phyloP scores from a whole-genome alignment of 2,113 vertebrate genomes.

The Hepsetus odoe region DNA sequence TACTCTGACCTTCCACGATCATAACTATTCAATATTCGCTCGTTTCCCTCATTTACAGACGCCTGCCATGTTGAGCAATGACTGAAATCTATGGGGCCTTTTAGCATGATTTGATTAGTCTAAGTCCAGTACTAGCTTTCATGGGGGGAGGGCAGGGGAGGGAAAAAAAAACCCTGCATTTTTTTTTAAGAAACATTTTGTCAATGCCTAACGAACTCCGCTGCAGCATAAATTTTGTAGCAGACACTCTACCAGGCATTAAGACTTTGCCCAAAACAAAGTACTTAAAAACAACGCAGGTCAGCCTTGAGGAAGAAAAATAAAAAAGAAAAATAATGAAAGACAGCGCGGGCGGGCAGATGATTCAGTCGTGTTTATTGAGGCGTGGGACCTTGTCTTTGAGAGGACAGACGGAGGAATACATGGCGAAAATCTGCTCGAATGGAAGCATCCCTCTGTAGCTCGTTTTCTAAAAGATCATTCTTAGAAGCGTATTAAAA shows the following conservation, averaged over 20 bases:
- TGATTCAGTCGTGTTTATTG: conserved; percentile 27
- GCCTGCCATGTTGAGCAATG: neutral
- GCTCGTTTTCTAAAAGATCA: neutral
- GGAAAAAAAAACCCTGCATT: neutral
- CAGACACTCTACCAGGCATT: conserved; percentile 6
- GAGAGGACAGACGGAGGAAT: neutral
- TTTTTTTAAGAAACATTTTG: no score
- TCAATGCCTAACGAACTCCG: no score
- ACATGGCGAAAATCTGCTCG: neutral
- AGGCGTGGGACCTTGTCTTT: neutral
- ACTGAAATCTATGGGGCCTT: neutral
- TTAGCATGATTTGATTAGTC: neutral
- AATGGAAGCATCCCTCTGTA: neutral
- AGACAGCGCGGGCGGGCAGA: neutral
- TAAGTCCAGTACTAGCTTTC: neutral
- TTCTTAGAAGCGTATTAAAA: neutral
- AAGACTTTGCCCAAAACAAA: conserved; percentile 1
- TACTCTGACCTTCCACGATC: neutral
- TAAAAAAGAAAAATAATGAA: conserved; percentile 10
- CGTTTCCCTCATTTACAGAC: neutral
- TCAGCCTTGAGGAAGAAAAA: neutral
- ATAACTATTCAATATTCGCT: neutral
- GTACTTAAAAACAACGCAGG: conserved; percentile 18
- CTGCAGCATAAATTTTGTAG: neutral
- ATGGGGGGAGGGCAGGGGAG: no score